A percentile compares a stretch with the other conserved stretches of the same genome.
phyloP scores from a whole-genome alignment of 2,888 invertebrate genomes.

The Muschampia plurimacula region DNA sequence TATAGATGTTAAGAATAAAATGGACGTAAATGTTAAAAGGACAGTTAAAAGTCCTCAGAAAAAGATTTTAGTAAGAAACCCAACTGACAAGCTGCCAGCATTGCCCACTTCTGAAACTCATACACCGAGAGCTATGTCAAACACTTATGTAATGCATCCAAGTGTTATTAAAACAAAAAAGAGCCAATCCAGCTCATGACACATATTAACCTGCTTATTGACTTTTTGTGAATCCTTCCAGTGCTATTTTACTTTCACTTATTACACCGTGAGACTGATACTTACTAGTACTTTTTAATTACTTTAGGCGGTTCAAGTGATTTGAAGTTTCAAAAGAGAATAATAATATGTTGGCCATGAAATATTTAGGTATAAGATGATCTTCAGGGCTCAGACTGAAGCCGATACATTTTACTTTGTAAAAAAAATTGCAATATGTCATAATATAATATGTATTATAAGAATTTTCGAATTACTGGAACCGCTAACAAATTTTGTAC shows the following conservation, averaged over 20 bases:
- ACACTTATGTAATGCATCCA: conserved; percentile 88
- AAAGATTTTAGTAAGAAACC: conserved; percentile 87
- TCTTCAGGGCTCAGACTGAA: background rate
- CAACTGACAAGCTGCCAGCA: conserved; percentile 91
- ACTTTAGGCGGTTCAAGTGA: conserved; percentile 40
- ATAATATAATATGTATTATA: background rate
- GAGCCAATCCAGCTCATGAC: conserved; percentile 78
- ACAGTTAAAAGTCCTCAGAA: conserved; percentile 87
- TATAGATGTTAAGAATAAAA: conserved; percentile 76
- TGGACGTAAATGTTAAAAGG: conserved; percentile 86
- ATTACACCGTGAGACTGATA: conserved; percentile 70
- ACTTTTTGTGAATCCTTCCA: conserved; percentile 80
- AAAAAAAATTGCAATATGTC: background rate
- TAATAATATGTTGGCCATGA: no score
- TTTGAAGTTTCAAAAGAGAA: conserved; percentile 31
- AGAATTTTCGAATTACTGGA: background rate
- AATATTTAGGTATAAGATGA: no score
- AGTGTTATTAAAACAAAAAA: conserved; percentile 76
- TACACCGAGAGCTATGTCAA: conserved; percentile 88
- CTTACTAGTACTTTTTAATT: conserved; percentile 46
- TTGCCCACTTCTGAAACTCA: conserved; percentile 83
- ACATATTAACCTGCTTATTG: conserved; percentile 47
- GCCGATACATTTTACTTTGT: background rate
- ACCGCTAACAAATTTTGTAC: background rate
- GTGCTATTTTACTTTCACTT: conserved; percentile 71